Conservation (phyloP, 2,888 invertebrate genomes). For the Nymphalis urticae region DNA sequence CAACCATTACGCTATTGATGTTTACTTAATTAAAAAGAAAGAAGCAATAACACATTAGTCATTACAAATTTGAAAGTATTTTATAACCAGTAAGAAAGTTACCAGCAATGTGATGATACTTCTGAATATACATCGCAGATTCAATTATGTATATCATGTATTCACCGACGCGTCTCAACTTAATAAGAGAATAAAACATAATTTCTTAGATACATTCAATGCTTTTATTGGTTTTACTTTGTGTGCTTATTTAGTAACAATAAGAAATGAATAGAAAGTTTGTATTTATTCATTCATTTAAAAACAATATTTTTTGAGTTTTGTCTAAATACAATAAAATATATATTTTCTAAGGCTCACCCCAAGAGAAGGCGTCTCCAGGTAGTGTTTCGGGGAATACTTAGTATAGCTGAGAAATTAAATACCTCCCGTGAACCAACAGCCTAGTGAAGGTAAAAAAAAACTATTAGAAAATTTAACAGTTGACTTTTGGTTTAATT, state of each 20-base stretch:
- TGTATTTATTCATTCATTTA: neutral
- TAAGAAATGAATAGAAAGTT: slow-evolving; percentile 2
- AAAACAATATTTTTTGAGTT: no score
- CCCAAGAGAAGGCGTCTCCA: no score
- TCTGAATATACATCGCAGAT: slow-evolving; percentile 15
- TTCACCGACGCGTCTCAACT: slow-evolving; percentile 13
- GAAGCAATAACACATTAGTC: neutral
- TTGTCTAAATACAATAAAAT: no score
- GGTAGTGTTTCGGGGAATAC: no score
- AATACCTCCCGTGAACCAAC: no score
- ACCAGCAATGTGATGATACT: slow-evolving; percentile 17
- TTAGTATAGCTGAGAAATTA: no score
- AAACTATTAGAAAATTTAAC: no score
- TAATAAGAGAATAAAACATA: slow-evolving; percentile 17
- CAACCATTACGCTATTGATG: no score
- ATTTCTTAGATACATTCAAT: slow-evolving; percentile 13
- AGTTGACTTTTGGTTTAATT: no score
- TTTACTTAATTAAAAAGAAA: neutral
- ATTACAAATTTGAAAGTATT: slow-evolving; percentile 5
- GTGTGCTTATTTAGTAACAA: neutral
- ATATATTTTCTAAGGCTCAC: no score
- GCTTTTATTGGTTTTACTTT: neutral
- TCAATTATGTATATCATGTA: slow-evolving; percentile 25
- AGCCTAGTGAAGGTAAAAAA: no score
- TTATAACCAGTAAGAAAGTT: slow-evolving; percentile 8